Conservation (phyloP, 2,888 invertebrate genomes). For the Adelognathus sp. region DNA sequence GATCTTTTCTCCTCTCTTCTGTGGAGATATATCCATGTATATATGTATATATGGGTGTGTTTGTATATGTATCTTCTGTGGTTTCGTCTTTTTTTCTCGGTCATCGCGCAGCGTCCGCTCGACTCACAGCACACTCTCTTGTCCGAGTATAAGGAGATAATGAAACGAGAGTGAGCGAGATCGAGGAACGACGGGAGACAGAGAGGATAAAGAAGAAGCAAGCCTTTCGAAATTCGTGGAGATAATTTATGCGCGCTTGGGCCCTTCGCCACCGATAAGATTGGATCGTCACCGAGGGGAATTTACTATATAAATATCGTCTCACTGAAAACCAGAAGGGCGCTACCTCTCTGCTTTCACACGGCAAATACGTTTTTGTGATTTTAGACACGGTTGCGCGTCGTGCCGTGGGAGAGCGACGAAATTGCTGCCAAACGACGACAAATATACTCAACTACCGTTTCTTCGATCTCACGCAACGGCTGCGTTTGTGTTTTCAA, state of each 20-base stretch:
- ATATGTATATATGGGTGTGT: too few species aligned
- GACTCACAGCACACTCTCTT: slow-evolving; percentile 5
- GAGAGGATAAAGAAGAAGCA: slow-evolving; percentile 37
- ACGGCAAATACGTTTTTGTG: neutral
- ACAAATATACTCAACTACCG: slow-evolving; percentile 75
- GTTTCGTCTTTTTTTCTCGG: slow-evolving; percentile 51
- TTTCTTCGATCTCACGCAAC: slow-evolving; percentile 71
- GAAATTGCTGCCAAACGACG: slow-evolving; percentile 25
- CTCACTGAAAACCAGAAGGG: neutral
- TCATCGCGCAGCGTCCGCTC: slow-evolving; percentile 30
- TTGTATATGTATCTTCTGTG: slow-evolving; percentile 24
- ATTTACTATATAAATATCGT: slow-evolving; percentile 16
- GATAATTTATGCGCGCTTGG: slow-evolving; percentile 77
- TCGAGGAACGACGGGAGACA: neutral
- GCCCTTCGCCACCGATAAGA: slow-evolving; percentile 78
- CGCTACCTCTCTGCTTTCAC: neutral
- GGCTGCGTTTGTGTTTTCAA: slow-evolving; percentile 14
- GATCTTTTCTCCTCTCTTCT: slow-evolving; percentile 42
- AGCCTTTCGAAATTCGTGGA: slow-evolving; percentile 76
- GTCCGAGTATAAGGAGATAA: slow-evolving; percentile 16
- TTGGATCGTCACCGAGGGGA: slow-evolving; percentile 75
- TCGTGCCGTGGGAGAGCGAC: slow-evolving; percentile 43
- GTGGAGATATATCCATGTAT: too few species aligned
- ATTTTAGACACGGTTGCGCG: neutral
- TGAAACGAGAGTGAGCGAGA: slow-evolving; percentile 28